These are phyloP conservation scores for Calyptommatus sinebrachiatus DNA, from an alignment of 2,113 vertebrate genomes.

Conservation along the genomic window DNA sequence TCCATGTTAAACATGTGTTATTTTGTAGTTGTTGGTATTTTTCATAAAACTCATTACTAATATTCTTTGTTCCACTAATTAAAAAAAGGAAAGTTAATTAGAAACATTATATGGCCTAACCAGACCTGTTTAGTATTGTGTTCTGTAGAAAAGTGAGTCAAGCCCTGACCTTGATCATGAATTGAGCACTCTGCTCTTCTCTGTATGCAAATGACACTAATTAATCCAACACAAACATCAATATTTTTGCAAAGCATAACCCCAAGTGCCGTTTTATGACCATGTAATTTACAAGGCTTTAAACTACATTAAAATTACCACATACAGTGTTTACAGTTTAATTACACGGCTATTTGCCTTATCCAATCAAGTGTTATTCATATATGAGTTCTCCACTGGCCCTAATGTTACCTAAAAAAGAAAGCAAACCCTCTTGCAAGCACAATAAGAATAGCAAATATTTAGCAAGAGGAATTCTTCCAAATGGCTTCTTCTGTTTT, in stretches of 20 bases:
- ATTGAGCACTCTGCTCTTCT: not conserved
- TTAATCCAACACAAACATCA: conserved; percentile 69
- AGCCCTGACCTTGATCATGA: conserved; percentile 48
- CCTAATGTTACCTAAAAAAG: conserved; percentile 67
- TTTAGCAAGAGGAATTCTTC: conserved; percentile 44
- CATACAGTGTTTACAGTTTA: conserved; percentile 67
- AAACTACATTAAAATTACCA: conserved; percentile 71
- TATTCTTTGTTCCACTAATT: conserved; percentile 39
- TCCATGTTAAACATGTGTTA: conserved; percentile 1
- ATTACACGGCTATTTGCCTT: conserved; percentile 64
- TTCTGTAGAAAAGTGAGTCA: conserved; percentile 41
- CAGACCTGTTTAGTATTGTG: conserved; percentile 50
- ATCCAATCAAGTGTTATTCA: conserved; percentile 68
- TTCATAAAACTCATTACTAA: conserved; percentile 5
- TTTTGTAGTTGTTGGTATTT: conserved; percentile 16
- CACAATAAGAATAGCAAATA: conserved; percentile 68
- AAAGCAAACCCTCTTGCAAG: conserved; percentile 54
- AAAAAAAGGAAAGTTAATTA: conserved; percentile 40
- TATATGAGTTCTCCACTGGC: conserved; percentile 63
- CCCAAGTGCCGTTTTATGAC: conserved; percentile 56
- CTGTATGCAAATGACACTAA: conserved; percentile 60
- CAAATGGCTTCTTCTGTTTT: conserved; percentile 28
- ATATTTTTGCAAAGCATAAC: conserved; percentile 71
- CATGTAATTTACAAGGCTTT: conserved; percentile 69
- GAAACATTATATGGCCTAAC: conserved; percentile 34